Evolutionary conservation across 2,113 vertebrate species (phyloP).

Genomic region (Muscicapa adusta): DNA sequence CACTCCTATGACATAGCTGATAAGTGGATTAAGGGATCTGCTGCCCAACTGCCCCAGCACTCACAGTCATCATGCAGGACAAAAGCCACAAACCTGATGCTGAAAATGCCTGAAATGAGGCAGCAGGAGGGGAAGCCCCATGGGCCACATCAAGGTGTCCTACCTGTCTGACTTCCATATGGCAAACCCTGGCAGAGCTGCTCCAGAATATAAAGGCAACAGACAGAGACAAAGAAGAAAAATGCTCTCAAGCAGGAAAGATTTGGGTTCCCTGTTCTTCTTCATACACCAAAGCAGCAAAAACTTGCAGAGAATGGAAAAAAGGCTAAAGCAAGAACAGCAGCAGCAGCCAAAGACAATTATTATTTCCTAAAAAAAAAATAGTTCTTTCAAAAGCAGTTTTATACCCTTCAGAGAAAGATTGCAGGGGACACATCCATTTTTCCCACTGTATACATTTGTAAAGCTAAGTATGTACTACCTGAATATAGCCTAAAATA

Average conservation of each 20-base stretch:
- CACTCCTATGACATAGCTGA: rapidly evolving
- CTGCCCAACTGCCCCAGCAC: background rate
- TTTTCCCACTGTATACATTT: background rate
- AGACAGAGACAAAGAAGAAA: background rate
- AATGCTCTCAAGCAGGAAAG: rapidly evolving
- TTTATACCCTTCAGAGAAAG: background rate
- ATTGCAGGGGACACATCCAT: background rate
- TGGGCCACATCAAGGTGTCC: background rate
- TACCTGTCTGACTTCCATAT: background rate
- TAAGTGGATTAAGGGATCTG: background rate
- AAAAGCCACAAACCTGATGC: background rate
- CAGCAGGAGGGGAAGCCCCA: background rate
- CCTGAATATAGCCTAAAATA: background rate
- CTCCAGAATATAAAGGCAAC: background rate
- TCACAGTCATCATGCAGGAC: background rate
- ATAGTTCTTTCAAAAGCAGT: background rate
- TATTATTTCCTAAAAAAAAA: background rate
- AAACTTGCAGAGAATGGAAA: background rate
- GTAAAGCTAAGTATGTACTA: background rate
- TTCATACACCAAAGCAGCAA: background rate
- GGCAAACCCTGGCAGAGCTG: background rate
- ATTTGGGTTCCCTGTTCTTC: background rate
- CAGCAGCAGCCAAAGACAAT: background rate
- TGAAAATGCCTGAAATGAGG: background rate
- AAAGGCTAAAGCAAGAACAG: background rate